phyloP scores from a whole-genome alignment of 1,140 invertebrate genomes.

The Hormaphis cornu region DNA sequence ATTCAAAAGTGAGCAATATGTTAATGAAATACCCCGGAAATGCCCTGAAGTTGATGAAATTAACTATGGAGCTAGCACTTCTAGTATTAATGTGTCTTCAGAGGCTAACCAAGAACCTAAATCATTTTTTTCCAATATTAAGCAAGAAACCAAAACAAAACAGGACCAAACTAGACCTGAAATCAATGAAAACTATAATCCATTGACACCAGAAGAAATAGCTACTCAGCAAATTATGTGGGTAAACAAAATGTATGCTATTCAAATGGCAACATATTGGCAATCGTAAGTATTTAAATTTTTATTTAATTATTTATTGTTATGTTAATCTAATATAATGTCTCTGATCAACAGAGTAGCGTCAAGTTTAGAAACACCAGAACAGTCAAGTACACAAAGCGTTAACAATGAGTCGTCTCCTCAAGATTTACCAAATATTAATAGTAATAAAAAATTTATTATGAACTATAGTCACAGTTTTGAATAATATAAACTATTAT shows the following conservation, averaged over 20 bases:
- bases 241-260: constrained; percentile 17
- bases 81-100: not conserved
- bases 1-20: not conserved
- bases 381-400: not conserved
- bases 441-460: not conserved
- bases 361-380: not conserved
- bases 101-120: not conserved
- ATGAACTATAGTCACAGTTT: too few relatives aligned
- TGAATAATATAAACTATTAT: too few relatives aligned
- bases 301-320: not conserved
- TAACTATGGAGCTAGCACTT: constrained; percentile 4
- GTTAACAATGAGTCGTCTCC: not conserved
- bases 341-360: not conserved
- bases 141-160: not conserved
- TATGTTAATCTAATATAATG: not conserved
- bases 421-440: constrained; percentile 14
- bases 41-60: not conserved
- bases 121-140: not conserved
- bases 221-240: constrained; percentile 6
- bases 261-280: constrained; percentile 22
- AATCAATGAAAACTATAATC: not conserved
- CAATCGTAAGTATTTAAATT: constrained; percentile 3
- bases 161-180: not conserved
- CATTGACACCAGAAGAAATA: not conserved
- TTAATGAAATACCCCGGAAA: not conserved